Evolutionary conservation across 1,140 invertebrate species (phyloP).

Genomic region (Orius laevigatus): DNA sequence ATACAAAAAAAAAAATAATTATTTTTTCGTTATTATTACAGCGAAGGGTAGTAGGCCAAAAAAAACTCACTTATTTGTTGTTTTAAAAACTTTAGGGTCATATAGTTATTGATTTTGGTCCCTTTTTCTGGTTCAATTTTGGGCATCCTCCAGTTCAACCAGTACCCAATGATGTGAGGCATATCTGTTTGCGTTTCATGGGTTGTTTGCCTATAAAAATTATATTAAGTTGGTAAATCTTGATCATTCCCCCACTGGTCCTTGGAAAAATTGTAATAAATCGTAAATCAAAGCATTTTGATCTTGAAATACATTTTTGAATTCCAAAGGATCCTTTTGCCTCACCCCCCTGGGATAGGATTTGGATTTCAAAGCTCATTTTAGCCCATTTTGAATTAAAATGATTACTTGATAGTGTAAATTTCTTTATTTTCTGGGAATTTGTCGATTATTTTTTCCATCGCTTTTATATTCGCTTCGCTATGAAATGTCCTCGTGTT

Average conservation of each 20-base stretch:
- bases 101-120: constrained; percentile 28
- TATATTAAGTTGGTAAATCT: neutral
- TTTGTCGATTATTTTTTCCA: constrained; percentile 29
- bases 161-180: constrained; percentile 27
- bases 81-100: constrained; percentile 27
- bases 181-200: constrained; percentile 32
- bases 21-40: too few species aligned
- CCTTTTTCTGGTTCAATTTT: constrained; percentile 28
- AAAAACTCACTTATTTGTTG: constrained; percentile 21
- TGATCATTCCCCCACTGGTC: too few species aligned
- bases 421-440: constrained; percentile 23
- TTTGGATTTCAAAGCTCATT: too few species aligned
- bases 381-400: neutral
- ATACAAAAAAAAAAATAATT: neutral
- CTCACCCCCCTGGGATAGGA: too few species aligned
- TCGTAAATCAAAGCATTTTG: too few species aligned
- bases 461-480: constrained; percentile 35
- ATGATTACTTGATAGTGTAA: constrained; percentile 32
- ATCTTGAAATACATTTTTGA: too few species aligned
- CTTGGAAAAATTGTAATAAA: too few species aligned
- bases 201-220: constrained; percentile 27
- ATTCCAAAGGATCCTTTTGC: too few species aligned
- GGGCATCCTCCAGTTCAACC: constrained; percentile 31
- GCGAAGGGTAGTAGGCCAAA: neutral
- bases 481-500: constrained; percentile 53